Conservation (phyloP, 2,113 vertebrate genomes). For the Anhinga anhinga region DNA sequence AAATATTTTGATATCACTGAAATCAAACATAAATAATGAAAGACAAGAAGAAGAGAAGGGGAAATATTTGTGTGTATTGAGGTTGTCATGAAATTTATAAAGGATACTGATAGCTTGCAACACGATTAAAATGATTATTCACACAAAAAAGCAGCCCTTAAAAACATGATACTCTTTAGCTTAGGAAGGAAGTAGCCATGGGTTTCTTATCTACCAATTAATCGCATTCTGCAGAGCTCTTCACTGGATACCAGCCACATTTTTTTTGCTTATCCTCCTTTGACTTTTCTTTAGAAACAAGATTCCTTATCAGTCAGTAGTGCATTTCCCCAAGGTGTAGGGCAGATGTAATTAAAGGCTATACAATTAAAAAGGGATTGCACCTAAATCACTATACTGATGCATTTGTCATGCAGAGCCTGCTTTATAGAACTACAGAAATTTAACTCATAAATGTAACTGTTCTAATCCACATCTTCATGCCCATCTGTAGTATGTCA, state of each 20-base stretch:
- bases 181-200: neutral
- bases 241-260: neutral
- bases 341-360: slow-evolving; percentile 5
- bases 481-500: neutral
- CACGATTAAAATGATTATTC: neutral
- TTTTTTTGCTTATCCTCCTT: neutral
- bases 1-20: neutral
- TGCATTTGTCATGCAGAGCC: neutral
- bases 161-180: neutral
- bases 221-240: neutral
- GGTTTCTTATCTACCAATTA: slow-evolving; percentile 13
- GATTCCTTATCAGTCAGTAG: neutral
- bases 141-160: neutral
- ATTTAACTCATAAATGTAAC: neutral
- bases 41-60: neutral
- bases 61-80: neutral
- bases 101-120: neutral
- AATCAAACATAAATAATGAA: neutral
- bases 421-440: neutral
- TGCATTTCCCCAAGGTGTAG: neutral
- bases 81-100: neutral
- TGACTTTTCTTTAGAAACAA: slow-evolving; percentile 2
- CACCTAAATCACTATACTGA: neutral
- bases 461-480: neutral
- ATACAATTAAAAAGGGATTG: slow-evolving; percentile 26